phyloP scores from a whole-genome alignment of 2,113 vertebrate genomes.

The Pterocles orientalis region DNA sequence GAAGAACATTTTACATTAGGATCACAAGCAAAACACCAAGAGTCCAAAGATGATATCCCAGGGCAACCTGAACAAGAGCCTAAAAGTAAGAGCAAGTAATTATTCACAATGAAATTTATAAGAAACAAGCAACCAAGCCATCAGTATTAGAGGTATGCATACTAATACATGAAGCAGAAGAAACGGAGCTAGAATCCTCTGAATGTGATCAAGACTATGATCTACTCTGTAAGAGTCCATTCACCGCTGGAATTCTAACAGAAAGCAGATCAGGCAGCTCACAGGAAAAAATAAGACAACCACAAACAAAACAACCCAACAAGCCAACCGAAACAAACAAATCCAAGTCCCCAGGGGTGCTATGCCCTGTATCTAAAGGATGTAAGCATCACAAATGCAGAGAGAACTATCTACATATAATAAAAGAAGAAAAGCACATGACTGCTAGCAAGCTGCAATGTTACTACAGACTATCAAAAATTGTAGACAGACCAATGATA shows the following conservation, averaged over 20 bases:
- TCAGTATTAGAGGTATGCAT: not conserved
- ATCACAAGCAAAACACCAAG: not conserved
- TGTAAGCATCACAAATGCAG: not conserved
- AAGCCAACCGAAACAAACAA: not conserved
- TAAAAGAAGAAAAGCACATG: not conserved
- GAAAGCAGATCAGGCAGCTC: not conserved
- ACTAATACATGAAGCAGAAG: not conserved
- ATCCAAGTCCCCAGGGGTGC: rapidly evolving
- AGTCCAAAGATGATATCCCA: not conserved
- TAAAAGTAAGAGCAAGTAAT: not conserved
- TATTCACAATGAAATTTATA: not conserved
- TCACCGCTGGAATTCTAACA: not conserved
- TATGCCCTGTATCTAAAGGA: not conserved
- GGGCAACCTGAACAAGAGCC: not conserved
- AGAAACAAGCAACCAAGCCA: not conserved
- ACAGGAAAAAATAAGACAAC: not conserved
- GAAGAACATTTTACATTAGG: not conserved
- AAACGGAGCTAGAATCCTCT: not conserved
- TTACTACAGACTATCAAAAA: not conserved
- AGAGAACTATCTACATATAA: not conserved
- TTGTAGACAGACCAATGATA: not conserved
- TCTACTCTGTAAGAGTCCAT: not conserved
- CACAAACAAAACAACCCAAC: not conserved
- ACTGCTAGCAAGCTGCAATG: not conserved
- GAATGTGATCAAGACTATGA: not conserved